Evolutionary conservation across 2,113 vertebrate genomes (phyloP).

Genomic region (Caracal caracal): DNA sequence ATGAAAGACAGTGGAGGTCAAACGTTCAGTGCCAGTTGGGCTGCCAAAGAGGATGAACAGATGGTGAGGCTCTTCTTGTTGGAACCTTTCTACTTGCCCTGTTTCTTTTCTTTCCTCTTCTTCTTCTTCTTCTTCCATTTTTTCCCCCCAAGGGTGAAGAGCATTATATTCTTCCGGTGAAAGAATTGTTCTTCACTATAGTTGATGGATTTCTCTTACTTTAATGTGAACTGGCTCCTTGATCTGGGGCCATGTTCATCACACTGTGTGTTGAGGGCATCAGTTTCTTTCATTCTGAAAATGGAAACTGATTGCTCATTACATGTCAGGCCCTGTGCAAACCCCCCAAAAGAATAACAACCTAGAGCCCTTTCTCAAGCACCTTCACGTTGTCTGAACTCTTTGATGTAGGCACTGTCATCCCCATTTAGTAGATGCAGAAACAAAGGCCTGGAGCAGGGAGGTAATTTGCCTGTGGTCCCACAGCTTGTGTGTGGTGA

Average conservation of each 20-base stretch:
- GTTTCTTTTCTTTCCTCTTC: not conserved
- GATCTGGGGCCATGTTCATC: not conserved
- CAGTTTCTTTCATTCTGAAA: not conserved
- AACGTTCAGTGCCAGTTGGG: conserved; percentile 86
- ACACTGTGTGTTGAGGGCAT: not conserved
- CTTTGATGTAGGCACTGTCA: not conserved
- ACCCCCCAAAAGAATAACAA: not conserved
- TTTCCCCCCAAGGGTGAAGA: not conserved
- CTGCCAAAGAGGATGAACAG: conserved; percentile 93
- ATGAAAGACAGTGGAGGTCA: conserved; percentile 87
- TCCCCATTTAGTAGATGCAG: not conserved
- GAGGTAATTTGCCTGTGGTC: not conserved
- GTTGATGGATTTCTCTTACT: conserved; percentile 40
- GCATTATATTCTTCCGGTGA: not conserved
- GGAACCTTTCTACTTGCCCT: conserved; percentile 16
- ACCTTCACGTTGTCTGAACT: not conserved
- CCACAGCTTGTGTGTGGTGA: not conserved
- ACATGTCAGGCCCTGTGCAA: not conserved
- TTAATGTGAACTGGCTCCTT: not conserved
- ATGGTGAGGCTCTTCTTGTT: conserved; percentile 89
- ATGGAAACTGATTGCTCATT: not conserved
- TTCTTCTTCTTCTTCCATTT: too few relatives aligned
- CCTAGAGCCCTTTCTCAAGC: not conserved
- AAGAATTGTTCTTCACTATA: not conserved
- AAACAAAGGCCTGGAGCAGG: not conserved